Evolutionary conservation across 2,113 vertebrate species (phyloP), one percentile per base, ranked within the genome.

Genomic region (Strix uralensis): DNA sequence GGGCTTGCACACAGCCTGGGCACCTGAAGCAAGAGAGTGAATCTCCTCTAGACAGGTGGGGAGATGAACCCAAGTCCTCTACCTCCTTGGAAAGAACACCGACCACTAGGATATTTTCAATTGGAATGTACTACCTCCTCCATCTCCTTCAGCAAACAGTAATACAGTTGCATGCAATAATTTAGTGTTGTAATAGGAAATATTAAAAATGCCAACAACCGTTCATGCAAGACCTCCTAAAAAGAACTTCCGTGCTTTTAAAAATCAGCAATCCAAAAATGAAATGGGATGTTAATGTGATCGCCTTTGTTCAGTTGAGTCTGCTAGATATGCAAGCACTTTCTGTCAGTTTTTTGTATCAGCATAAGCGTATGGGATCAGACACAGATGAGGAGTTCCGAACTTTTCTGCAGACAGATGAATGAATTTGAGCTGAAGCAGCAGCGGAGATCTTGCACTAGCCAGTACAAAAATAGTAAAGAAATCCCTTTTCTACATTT

Each of bases 401-500:
- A 93, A 94, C 86, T 89, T 71, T 52, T 29, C 83, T 81, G 72
- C 65, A 83, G 74, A 62, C 51, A 85, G 51, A 86, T 67, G 81
- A 96, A 91, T 67, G 75, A 92, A 92, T 91, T 93, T 86, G 58
- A 72, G 57, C 88, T 89, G 86, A 82, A 91, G 70, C 22, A 65
- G 86, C 44, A 93, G 66, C 70, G 66, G 19, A 51, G 58, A 88
- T 73, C 58, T 62, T 67, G 10, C 71, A 92, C 55, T 70, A 80
- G 78, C 84, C 94, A 73, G 62, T 42, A 81, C 78, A 70, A 86
- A 94, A 95, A 95, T 77, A 95, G 81, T 30, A 44, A 84, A 96
- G 90, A 90, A 92, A 92, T 82, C 58, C 58, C 20, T 92, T 96
- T 95, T 79, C 87, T 75, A 36, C 67, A 52, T 91, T 91, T 66